Percentiles rank a stretch among this genome's conserved stretches.
These are phyloP conservation scores for Stegodyphus mimosarum DNA, from an alignment of 1,140 invertebrate genomes.

Conservation along the genomic window DNA sequence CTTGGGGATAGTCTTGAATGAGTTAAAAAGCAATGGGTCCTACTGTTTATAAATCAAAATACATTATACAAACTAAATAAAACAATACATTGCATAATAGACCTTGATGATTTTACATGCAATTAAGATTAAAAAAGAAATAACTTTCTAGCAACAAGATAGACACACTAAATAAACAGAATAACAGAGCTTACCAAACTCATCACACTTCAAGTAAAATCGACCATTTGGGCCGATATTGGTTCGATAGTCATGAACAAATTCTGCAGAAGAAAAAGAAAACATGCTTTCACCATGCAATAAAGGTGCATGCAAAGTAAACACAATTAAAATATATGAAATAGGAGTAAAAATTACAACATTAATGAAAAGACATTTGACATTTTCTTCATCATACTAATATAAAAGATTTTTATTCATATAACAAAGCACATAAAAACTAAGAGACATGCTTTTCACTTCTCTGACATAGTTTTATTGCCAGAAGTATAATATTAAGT, in stretches of 20 bases:
- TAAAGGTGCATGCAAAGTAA: conserved; percentile 26
- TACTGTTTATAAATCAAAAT: no score
- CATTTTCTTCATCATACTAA: not conserved
- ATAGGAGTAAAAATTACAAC: not conserved
- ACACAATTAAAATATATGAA: not conserved
- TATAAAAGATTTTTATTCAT: not conserved
- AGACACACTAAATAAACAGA: not conserved
- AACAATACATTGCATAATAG: no score
- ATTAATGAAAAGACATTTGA: not conserved
- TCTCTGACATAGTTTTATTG: no score
- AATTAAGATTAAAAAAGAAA: not conserved
- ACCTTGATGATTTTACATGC: no score
- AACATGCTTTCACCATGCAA: conserved; percentile 34
- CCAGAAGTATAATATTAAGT: no score
- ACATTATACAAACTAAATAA: no score
- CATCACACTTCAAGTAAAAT: conserved; percentile 61
- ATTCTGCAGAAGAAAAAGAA: conserved; percentile 41
- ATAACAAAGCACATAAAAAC: not conserved
- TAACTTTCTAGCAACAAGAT: not conserved
- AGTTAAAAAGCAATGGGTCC: no score
- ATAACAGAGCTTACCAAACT: conserved; percentile 40
- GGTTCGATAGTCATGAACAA: conserved; percentile 47
- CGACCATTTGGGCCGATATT: conserved; percentile 33
- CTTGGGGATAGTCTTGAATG: no score
- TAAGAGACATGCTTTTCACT: not conserved